Evolutionary conservation across 2,888 invertebrate species (phyloP), one percentile per base, ranked within the genome.

Genomic region (Bugulina stolonifera): DNA sequence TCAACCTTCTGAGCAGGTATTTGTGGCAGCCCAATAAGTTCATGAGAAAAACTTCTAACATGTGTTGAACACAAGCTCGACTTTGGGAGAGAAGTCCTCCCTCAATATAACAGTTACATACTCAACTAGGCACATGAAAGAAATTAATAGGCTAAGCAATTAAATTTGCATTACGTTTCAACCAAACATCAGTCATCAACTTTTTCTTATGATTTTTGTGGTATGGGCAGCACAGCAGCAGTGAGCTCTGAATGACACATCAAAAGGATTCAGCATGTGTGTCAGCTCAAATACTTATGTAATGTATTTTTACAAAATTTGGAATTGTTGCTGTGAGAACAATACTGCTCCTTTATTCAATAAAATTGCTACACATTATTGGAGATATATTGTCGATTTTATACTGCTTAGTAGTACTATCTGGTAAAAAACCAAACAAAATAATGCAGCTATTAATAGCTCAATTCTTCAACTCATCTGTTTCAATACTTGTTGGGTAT

Each of bases 41-140:
- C 64, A 64, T 34, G 29, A 34, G 34, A 34, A 64, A 64, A 64
- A 32, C 18, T 22, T 5, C 32, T 25, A 64, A 64, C 64, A 64
- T 34, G n/a, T 64, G 64, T 27, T 32, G 3, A 10, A 43, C 18
- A 18, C 43, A 10, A 18, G 18, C 18, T 43, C 18, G 18, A 43
- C 43, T 43, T 43, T 18, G 18, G 18, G n/a, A n/a, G 43, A 43
- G 43, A 43, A 5, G 5, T 18, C 18, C 18, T 43, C 5, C 18
- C 18, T 43, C 43, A 43, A 43, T 43, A 18, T 43, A 43, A 18
- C 43, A 10, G 43, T 18, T 5, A 43, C 43, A 43, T 18, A 43
- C 43, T 43, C 43, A 43, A 43, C 43, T 18, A 43, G 43, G 43
- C 43, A 64, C 64, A 64, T 64, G 64, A 64, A 64, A 64, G 64